A percentile compares a stretch with the other conserved stretches of the same genome.
These are phyloP conservation scores for Spodoptera exigua DNA, from an alignment of 2,888 invertebrate genomes.

Conservation along the genomic window DNA sequence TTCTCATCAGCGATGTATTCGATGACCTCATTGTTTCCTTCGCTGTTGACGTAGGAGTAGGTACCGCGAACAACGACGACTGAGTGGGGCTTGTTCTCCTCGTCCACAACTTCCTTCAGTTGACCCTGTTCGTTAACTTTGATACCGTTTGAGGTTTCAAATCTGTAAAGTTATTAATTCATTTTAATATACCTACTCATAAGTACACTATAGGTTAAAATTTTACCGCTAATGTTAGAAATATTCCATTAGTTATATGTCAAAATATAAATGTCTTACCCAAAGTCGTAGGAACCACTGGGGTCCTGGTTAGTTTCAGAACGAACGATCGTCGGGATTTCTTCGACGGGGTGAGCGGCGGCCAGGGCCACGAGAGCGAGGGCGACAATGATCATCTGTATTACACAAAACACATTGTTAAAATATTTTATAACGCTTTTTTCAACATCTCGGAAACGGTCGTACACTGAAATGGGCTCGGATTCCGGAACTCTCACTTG, in stretches of 20 bases:
- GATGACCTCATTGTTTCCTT: slow-evolving; percentile 87
- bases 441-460: no score
- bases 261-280: slow-evolving; percentile 9
- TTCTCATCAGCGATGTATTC: slow-evolving; percentile 90
- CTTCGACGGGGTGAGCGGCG: slow-evolving; percentile 20
- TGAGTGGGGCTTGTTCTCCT: slow-evolving; percentile 88
- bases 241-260: no score
- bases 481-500: no score
- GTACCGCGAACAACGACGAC: slow-evolving; percentile 90
- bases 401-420: neutral
- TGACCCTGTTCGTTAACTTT: slow-evolving; percentile 85
- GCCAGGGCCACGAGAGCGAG: slow-evolving; percentile 49
- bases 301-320: slow-evolving; percentile 15
- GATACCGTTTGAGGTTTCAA: slow-evolving; percentile 90
- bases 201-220: no score
- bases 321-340: slow-evolving; percentile 8
- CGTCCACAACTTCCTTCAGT: slow-evolving; percentile 79
- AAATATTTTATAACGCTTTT: neutral
- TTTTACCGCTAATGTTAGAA: no score
- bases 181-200: neutral
- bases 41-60: slow-evolving; percentile 88
- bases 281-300: slow-evolving; percentile 24
- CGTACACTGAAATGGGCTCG: no score
- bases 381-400: slow-evolving; percentile 6
- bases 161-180: neutral